These are phyloP conservation scores for Melanostoma scalare DNA, from an alignment of 2,888 invertebrate genomes.

Conservation along the genomic window DNA sequence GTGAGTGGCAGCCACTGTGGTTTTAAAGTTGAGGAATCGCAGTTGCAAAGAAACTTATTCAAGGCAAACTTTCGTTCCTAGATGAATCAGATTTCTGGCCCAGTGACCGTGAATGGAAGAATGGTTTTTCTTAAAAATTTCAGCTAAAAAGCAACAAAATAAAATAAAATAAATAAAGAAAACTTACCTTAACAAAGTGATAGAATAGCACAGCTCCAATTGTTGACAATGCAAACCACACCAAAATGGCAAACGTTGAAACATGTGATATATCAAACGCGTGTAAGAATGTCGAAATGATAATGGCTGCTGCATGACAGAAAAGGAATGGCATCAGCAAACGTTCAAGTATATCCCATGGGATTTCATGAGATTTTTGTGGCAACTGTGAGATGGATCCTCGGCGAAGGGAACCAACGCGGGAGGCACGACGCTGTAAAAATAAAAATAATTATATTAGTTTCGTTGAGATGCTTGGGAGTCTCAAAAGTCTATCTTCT, in stretches of 20 bases:
- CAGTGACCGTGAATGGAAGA: conserved; percentile 2
- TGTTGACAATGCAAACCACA: conserved; percentile 89
- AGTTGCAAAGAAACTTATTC: background rate
- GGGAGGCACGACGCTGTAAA: conserved; percentile 81
- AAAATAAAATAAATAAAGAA: background rate
- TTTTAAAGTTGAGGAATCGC: conserved; percentile 28
- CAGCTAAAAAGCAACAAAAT: background rate
- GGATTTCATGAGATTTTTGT: conserved; percentile 85
- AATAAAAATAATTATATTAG: conserved; percentile 33
- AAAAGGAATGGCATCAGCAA: conserved; percentile 90
- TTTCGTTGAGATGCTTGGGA: too few species aligned
- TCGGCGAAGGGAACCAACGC: conserved; percentile 84
- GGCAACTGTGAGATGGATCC: conserved; percentile 84
- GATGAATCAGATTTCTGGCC: too few species aligned
- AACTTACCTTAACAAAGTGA: conserved; percentile 90
- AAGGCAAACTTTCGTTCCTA: too few species aligned
- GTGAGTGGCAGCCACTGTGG: conserved; percentile 9
- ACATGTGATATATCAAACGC: conserved; percentile 88
- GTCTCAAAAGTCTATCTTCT: too few species aligned
- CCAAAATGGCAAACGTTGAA: conserved; percentile 90
- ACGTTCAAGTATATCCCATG: conserved; percentile 87
- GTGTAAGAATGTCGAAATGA: conserved; percentile 88
- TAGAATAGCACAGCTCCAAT: conserved; percentile 91
- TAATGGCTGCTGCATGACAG: conserved; percentile 91
- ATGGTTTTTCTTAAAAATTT: background rate